Base-by-base conservation (phyloP, 2,797 vertebrate species). In the Sebastes diaconus region DNA sequence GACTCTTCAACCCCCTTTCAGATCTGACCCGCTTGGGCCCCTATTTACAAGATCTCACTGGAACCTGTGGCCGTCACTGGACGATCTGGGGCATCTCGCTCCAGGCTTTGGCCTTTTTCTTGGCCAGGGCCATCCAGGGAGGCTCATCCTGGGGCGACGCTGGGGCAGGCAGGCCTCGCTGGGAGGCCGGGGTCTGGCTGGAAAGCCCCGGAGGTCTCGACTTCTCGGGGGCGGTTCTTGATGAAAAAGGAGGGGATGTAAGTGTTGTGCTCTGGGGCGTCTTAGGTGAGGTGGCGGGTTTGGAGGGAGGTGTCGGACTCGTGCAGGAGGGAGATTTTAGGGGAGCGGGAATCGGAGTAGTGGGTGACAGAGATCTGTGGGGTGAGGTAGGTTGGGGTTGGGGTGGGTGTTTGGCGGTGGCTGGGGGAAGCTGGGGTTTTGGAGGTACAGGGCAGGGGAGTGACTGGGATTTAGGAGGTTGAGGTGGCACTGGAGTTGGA, bases 31-130 rank as follows among this genome's bases (percentile, higher is more conserved):
- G 9, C 12, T 34, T 10, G 12, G 55, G 24, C 16, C 70, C n/a
- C 22, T 42, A n/a, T 55, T 54, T 58, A 42, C 36, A 3, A 29
- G 29, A 60, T 36, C 60, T 30, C 2, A 13, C 2, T 7, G 18
- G 16, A 25, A 50, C 30, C 7, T n/a, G 65, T 4, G 25, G 4
- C 10, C 0, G 11, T 95, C 96, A 97, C 90, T 98, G 95, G 46
- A 97, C 96, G 2, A 95, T 96, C 88, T 98, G 96, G 13, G 96
- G 95, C 95, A 97, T 97, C 82, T 97, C 96, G 32, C 97, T 99
- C 97, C 98, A 98, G 6, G 97, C 98, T 93, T 99, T 97, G 87
- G 97, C 96, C 91, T 99, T 99, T 92, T 99, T 97, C 95, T 98
- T 98, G 88, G 98, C 97, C 86, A 99, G 79, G 2, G 97, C 97